These are phyloP conservation scores for Amia ocellicauda DNA, from an alignment of 2,113 vertebrate genomes.

Conservation along the genomic window DNA sequence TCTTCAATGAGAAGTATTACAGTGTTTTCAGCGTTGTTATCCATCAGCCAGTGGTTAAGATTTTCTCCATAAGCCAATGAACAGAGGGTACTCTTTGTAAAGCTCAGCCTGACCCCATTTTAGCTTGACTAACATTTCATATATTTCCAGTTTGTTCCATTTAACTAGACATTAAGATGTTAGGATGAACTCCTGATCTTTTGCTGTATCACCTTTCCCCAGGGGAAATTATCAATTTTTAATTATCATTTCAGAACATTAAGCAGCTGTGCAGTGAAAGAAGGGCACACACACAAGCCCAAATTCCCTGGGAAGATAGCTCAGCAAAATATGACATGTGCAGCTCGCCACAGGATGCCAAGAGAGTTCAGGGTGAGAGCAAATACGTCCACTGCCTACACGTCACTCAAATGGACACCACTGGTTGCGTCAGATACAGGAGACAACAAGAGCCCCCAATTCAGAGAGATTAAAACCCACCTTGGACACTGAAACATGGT, in stretches of 20 bases:
- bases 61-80: conserved; percentile 27
- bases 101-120: conserved; percentile 41
- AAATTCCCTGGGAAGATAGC: not conserved
- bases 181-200: conserved; percentile 35
- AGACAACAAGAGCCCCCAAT: not conserved
- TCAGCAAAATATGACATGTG: not conserved
- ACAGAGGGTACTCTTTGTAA: conserved; percentile 32
- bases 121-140: conserved; percentile 44
- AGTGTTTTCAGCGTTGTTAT: not conserved
- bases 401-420: not conserved
- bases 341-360: not conserved
- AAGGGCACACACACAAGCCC: conserved; percentile 1
- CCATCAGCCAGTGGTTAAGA: not conserved
- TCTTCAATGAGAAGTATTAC: not conserved
- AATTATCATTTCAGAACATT: conserved; percentile 40
- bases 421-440: not conserved
- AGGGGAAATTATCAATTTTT: conserved; percentile 49
- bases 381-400: not conserved
- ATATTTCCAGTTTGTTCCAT: conserved; percentile 34
- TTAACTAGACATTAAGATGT: conserved; percentile 20
- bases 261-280: conserved; percentile 22
- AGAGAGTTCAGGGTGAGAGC: conserved; percentile 3
- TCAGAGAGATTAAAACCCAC: not conserved
- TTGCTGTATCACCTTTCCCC: conserved; percentile 23
- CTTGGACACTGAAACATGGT: too few relatives aligned